Conservation (phyloP, 2,113 vertebrate species). For the Octodon degus region DNA sequence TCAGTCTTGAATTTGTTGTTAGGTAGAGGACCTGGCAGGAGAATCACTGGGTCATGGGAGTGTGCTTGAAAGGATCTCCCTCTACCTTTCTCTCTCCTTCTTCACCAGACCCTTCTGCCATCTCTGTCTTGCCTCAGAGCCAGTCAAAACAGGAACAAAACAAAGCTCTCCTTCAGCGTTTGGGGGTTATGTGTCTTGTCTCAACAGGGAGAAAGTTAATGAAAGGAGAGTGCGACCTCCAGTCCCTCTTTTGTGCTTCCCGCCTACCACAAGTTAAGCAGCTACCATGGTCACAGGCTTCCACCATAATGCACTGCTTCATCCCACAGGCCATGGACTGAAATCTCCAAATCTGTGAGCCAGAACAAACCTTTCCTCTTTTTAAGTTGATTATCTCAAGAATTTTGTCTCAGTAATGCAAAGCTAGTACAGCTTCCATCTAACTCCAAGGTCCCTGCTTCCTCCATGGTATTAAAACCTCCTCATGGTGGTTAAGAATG, state of each 20-base stretch:
- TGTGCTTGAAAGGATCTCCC: neutral
- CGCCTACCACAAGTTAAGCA: too few relatives aligned
- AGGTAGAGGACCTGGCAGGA: neutral
- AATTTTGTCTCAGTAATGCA: neutral
- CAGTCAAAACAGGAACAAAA: neutral
- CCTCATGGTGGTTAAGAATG: neutral
- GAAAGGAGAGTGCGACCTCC: neutral
- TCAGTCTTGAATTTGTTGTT: neutral
- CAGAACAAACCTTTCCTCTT: neutral
- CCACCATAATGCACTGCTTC: too few relatives aligned
- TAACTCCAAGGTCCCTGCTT: neutral
- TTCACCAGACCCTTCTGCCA: neutral
- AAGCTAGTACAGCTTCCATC: neutral
- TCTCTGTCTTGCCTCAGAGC: neutral
- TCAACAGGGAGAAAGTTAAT: neutral
- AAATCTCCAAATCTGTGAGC: neutral
- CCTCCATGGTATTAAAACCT: rapidly evolving
- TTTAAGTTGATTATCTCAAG: neutral
- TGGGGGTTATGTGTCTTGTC: neutral
- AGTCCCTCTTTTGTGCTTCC: neutral
- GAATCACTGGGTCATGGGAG: neutral
- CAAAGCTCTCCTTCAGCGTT: neutral
- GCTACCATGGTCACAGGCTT: neutral
- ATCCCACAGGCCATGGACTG: neutral
- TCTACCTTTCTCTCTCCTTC: neutral